Conservation (phyloP, 2,113 vertebrate species). For the Psittacula cyanocephala region DNA sequence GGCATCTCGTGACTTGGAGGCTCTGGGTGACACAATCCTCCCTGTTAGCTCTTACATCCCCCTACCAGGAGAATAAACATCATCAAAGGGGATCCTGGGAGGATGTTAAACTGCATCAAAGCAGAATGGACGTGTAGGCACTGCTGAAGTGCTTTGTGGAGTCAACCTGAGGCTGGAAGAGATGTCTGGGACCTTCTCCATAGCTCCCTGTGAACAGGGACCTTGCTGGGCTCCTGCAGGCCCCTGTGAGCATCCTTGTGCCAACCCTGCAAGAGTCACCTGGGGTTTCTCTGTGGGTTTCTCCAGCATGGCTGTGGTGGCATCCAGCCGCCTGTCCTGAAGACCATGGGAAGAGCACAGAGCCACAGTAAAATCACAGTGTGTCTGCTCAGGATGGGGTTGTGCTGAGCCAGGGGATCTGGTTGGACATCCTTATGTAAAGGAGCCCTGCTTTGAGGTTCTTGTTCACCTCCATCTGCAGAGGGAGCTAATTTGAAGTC, state of each 20-base stretch:
- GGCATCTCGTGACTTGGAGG: not conserved
- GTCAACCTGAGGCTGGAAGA: not conserved
- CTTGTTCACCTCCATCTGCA: not conserved
- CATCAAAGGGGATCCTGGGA: not conserved
- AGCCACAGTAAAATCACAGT: rapidly evolving
- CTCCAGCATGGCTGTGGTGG: not conserved
- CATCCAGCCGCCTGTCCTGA: rapidly evolving
- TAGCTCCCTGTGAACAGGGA: not conserved
- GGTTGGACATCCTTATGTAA: not conserved
- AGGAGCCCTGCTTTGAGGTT: not conserved
- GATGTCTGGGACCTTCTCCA: not conserved
- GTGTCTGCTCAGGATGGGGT: not conserved
- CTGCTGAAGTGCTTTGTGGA: not conserved
- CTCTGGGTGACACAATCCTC: not conserved
- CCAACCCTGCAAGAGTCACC: not conserved
- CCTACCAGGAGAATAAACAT: rapidly evolving
- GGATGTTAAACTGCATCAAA: not conserved
- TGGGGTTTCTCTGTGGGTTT: not conserved
- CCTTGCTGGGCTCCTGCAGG: not conserved
- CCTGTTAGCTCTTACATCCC: not conserved
- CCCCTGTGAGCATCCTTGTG: not conserved
- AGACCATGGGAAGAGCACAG: rapidly evolving
- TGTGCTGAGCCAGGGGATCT: not conserved
- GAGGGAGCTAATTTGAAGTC: not conserved
- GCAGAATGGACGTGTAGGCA: not conserved